Percentiles rank a stretch among this genome's conserved stretches.
Evolutionary conservation across 2,113 vertebrate genomes (phyloP).

Genomic region (Clarias macrocephalus): DNA sequence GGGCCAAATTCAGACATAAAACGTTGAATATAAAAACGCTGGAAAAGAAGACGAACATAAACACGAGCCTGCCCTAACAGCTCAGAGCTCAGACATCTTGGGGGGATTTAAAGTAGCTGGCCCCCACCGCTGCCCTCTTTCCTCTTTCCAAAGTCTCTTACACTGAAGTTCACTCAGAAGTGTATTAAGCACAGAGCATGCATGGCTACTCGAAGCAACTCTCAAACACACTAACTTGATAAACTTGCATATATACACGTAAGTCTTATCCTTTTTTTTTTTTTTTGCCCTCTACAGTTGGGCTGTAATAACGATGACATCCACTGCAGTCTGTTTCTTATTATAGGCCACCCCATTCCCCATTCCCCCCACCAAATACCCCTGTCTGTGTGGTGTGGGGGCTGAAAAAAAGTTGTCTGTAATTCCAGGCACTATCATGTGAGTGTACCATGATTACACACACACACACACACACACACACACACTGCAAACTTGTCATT

Average conservation of each 20-base stretch:
- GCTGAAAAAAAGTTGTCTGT: background rate
- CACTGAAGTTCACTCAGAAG: background rate
- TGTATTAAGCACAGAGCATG: background rate
- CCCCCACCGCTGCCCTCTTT: background rate
- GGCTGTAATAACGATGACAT: background rate
- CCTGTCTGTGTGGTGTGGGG: background rate
- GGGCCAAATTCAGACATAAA: background rate
- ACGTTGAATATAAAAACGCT: background rate
- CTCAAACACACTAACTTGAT: background rate
- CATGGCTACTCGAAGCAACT: background rate
- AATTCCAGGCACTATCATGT: background rate
- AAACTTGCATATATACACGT: background rate
- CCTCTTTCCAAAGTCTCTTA: background rate
- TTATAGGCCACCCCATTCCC: background rate
- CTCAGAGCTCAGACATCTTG: conserved; percentile 1
- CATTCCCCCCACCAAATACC: background rate
- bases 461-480: background rate
- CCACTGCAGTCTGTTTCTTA: conserved; percentile 21
- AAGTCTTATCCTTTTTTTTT: background rate
- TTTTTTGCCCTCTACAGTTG: background rate
- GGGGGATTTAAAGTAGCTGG: conserved; percentile 39
- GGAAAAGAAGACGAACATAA: conserved; percentile 11
- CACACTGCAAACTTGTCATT: background rate
- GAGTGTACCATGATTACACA: background rate
- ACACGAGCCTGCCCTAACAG: background rate